Evolutionary conservation across 2,797 vertebrate species (phyloP), one percentile per base, ranked within the genome.

Genomic region (Peromyscus attwateri): DNA sequence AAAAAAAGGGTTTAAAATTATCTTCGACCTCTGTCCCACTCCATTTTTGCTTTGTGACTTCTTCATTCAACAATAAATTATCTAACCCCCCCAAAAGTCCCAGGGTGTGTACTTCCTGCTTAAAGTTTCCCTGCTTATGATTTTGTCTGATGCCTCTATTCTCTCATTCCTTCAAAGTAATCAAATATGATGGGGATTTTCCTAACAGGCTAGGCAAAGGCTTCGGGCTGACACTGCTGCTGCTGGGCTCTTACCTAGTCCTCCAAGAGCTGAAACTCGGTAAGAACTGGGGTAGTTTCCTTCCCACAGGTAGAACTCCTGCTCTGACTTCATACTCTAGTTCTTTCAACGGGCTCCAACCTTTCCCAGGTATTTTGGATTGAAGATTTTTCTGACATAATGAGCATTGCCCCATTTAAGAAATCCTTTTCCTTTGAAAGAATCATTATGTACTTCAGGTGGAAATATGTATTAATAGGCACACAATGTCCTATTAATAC

Each of bases 11-110:
- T 97, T 96, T 89, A 93, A 92, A 76, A 95, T 94, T 97, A 80
- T 97, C 97, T 98, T 92, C 97, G 97, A 96, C 37, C 46, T 96
- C 25, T 64, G 71, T 93, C 71, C 46, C 91, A 77, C 79, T 95
- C 93, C 87, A 77, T 3, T 98, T 87, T 98, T 97, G 96, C 98
- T 98, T 98, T 97, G 89, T 96, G 96, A 97, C 40, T 97, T 98
- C 94, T 88, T 92, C 96, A 97, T 97, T 97, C 97, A 96, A 98
- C 95, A 99, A 99, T 98, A 99, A 99, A 98, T 98, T 97, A 98
- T 98, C 96, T 87, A 2, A 82, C 52, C 13, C 13, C 13, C 52
- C 52, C 52, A 52, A 52, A 52, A 52, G 0, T 0, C 1, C 34
- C 6, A 3, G 23, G 29, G 75, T 70, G 40, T 46, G 11, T 84